phyloP scores from a whole-genome alignment of 2,113 vertebrate genomes.

The Plestiodon gilberti region DNA sequence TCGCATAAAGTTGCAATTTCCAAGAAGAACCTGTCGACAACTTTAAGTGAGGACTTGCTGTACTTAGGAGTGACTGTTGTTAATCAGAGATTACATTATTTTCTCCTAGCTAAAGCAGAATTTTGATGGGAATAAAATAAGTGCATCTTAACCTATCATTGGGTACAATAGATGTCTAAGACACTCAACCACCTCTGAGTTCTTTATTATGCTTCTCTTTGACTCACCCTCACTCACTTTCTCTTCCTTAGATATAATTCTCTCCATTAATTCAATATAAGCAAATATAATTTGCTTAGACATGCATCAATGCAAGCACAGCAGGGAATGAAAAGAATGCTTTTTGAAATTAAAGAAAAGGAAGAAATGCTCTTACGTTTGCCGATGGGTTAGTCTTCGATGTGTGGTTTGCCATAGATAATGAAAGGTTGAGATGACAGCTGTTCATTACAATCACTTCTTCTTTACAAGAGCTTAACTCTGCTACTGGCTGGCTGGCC shows the following conservation, averaged over 20 bases:
- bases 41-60: too few species aligned
- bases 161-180: background rate
- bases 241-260: background rate
- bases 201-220: background rate
- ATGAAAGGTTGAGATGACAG: conserved; percentile 43
- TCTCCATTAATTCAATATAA: background rate
- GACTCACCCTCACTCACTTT: background rate
- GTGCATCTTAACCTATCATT: background rate
- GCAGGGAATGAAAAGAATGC: background rate
- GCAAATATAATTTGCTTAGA: conserved; percentile 5
- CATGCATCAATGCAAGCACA: background rate
- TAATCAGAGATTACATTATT: conserved; percentile 19
- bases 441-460: conserved; percentile 59
- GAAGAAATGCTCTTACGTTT: conserved; percentile 64
- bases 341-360: conserved; percentile 14
- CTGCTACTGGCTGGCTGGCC: conserved; percentile 55
- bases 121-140: conserved; percentile 47
- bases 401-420: conserved; percentile 33
- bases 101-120: conserved; percentile 39
- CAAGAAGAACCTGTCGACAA: too few species aligned
- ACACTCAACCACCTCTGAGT: background rate
- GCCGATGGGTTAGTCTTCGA: conserved; percentile 42
- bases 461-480: conserved; percentile 64
- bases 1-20: too few species aligned
- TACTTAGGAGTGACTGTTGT: background rate